These are phyloP conservation scores for Morone saxatilis DNA, from an alignment of 2,113 vertebrate genomes.

Conservation along the genomic window DNA sequence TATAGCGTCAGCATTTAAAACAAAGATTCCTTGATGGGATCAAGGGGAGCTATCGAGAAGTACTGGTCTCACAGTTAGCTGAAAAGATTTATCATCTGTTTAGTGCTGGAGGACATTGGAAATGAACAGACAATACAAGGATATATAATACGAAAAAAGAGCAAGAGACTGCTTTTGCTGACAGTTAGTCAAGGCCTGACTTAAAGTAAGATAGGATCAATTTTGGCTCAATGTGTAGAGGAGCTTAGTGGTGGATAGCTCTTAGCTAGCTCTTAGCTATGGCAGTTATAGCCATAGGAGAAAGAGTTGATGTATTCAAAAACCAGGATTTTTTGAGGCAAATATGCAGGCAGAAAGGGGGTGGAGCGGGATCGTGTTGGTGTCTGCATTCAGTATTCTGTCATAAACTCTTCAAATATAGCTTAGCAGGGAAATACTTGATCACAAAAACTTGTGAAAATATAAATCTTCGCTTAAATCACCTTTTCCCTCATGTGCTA, in stretches of 20 bases:
- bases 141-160: slow-evolving; percentile 47
- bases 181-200: slow-evolving; percentile 72
- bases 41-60: slow-evolving; percentile 71
- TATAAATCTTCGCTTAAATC: slow-evolving; percentile 37
- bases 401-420: slow-evolving; percentile 50
- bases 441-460: slow-evolving; percentile 37
- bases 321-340: slow-evolving; percentile 47
- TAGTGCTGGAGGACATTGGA: slow-evolving; percentile 71
- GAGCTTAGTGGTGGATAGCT: slow-evolving; percentile 68
- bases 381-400: slow-evolving; percentile 41
- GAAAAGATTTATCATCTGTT: slow-evolving; percentile 74
- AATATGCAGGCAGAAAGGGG: slow-evolving; percentile 41
- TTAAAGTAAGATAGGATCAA: slow-evolving; percentile 71
- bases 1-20: slow-evolving; percentile 76
- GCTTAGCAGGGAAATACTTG: slow-evolving; percentile 16
- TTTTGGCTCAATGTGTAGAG: slow-evolving; percentile 58
- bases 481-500: slow-evolving; percentile 1
- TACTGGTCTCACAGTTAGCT: slow-evolving; percentile 68
- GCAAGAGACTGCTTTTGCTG: slow-evolving; percentile 57
- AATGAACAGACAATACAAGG: slow-evolving; percentile 66
- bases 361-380: slow-evolving; percentile 28
- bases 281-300: slow-evolving; percentile 64
- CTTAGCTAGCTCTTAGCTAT: too few relatives aligned
- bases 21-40: slow-evolving; percentile 81
- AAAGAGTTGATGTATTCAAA: slow-evolving; percentile 63